Evolutionary conservation across 2,888 invertebrate species (phyloP).

Genomic region (Rhyacophila evoluta): DNA sequence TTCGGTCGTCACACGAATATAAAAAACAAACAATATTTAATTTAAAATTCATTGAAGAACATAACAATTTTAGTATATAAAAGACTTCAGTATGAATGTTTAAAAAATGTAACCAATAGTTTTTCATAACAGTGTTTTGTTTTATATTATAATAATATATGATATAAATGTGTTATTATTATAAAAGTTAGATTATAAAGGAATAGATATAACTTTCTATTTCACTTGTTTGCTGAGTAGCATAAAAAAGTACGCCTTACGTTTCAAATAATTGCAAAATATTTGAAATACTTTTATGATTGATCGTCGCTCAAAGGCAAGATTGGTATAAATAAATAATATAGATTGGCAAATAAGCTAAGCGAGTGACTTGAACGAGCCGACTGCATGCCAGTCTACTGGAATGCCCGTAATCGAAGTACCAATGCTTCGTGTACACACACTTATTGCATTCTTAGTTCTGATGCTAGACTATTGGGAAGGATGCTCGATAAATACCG

Average conservation of each 20-base stretch:
- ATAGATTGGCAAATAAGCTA: not conserved
- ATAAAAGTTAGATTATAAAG: no score
- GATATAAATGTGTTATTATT: no score
- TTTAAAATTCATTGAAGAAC: no score
- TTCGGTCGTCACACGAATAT: no score
- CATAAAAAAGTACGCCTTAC: not conserved
- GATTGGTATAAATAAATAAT: not conserved
- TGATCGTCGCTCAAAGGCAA: conserved; percentile 16
- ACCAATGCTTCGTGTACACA: conserved; percentile 25
- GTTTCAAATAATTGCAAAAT: not conserved
- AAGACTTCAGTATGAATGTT: no score
- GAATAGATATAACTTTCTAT: no score
- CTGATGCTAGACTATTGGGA: not conserved
- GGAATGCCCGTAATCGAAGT: not conserved
- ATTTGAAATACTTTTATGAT: not conserved
- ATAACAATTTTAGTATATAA: no score
- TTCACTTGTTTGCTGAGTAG: no score
- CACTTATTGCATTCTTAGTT: conserved; percentile 8
- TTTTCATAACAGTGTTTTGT: no score
- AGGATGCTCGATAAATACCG: not conserved
- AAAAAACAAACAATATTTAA: no score
- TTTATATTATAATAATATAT: no score
- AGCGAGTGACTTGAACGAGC: not conserved
- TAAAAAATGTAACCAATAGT: no score
- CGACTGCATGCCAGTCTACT: conserved; percentile 19